Conservation (phyloP, 2,888 invertebrate species). For the Polyploca ridens region DNA sequence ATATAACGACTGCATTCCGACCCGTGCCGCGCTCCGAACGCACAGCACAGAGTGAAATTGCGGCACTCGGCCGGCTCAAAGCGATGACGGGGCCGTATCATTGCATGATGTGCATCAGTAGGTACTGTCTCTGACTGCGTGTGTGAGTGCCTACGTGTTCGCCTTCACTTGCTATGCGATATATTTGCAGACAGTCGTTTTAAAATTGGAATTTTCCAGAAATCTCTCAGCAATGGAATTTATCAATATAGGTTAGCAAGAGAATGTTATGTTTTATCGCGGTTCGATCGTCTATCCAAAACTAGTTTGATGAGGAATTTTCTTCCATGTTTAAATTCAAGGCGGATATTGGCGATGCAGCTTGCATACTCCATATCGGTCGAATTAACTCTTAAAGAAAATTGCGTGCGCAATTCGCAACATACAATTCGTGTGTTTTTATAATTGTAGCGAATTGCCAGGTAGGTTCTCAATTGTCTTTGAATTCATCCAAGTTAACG, state of each 20-base stretch:
- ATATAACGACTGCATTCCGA: conserved; percentile 75
- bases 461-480: background rate
- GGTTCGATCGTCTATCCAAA: background rate
- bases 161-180: conserved; percentile 28
- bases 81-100: conserved; percentile 73
- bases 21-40: conserved; percentile 53
- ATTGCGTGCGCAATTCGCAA: background rate
- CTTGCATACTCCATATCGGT: background rate
- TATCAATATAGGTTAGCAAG: background rate
- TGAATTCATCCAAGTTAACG: conserved; percentile 28
- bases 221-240: background rate
- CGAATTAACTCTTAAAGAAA: background rate
- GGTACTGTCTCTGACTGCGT: conserved; percentile 24
- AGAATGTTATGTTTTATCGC: background rate
- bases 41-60: conserved; percentile 64
- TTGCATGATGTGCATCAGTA: conserved; percentile 62
- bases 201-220: conserved; percentile 20
- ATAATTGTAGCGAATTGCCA: background rate
- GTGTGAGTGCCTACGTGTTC: conserved; percentile 37
- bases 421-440: background rate
- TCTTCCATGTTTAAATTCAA: conserved; percentile 28
- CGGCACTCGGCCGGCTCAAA: conserved; percentile 69
- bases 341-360: conserved; percentile 23
- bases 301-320: conserved; percentile 16
- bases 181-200: conserved; percentile 27